Percentiles rank a stretch among this genome's conserved stretches.
Evolutionary conservation across 2,797 vertebrate genomes (phyloP).

Genomic region (Macropus fuliginosus): DNA sequence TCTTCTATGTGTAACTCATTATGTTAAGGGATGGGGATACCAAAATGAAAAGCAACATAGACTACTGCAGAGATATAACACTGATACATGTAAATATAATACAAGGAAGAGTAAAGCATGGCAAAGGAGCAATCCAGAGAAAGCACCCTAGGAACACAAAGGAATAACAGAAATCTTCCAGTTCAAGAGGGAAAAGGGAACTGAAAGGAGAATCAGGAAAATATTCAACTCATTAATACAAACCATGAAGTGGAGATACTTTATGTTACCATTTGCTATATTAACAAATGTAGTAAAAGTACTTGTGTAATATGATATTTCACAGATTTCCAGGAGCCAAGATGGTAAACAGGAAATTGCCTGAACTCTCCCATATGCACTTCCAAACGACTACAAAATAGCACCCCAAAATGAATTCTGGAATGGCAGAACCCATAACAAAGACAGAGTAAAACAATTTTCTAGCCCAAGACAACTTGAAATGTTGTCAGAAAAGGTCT

Average conservation of each 20-base stretch:
- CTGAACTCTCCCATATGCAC: neutral
- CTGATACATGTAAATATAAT: neutral
- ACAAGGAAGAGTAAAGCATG: neutral
- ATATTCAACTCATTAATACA: neutral
- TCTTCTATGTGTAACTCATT: neutral
- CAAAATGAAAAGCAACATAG: neutral
- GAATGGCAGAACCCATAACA: too few species aligned
- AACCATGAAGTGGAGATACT: neutral
- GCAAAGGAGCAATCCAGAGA: neutral
- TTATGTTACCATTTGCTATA: neutral
- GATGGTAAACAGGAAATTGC: neutral
- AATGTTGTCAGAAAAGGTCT: neutral
- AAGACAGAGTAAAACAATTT: too few species aligned
- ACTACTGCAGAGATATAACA: neutral
- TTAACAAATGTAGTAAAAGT: neutral
- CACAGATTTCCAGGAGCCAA: neutral
- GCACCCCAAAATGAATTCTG: neutral
- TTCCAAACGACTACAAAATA: neutral
- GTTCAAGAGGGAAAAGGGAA: neutral
- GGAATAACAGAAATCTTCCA: neutral
- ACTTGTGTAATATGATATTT: neutral
- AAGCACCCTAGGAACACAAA: neutral
- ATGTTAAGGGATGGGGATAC: neutral
- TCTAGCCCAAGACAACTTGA: too few species aligned
- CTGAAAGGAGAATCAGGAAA: neutral